Evolutionary conservation across 2,888 invertebrate species (phyloP).

Genomic region (Habrosyne pyritoides): DNA sequence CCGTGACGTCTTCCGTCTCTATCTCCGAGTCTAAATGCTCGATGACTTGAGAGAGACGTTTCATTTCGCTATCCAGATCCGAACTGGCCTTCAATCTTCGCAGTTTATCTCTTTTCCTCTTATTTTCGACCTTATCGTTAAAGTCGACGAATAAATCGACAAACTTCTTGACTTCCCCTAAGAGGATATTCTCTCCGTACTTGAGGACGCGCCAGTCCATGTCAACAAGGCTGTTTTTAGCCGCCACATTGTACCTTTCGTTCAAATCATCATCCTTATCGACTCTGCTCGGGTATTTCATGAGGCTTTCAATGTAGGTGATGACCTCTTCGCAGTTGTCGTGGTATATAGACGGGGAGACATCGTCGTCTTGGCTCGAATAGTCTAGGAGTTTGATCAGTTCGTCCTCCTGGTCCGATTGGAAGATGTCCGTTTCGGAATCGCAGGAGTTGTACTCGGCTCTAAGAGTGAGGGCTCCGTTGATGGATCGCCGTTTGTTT

Average conservation of each 20-base stretch:
- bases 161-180: slow-evolving; percentile 73
- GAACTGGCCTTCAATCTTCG: slow-evolving; percentile 57
- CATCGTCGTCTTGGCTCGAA: slow-evolving; percentile 85
- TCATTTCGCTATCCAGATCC: slow-evolving; percentile 76
- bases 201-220: slow-evolving; percentile 80
- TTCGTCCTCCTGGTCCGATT: slow-evolving; percentile 91
- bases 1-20: slow-evolving; percentile 41
- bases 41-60: slow-evolving; percentile 70
- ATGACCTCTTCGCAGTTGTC: slow-evolving; percentile 75
- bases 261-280: slow-evolving; percentile 62
- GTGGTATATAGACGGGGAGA: slow-evolving; percentile 73
- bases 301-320: slow-evolving; percentile 66
- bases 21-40: slow-evolving; percentile 67
- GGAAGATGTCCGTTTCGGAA: slow-evolving; percentile 90
- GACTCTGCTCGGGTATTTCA: slow-evolving; percentile 48
- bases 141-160: slow-evolving; percentile 63
- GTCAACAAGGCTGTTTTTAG: slow-evolving; percentile 68
- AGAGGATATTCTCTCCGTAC: slow-evolving; percentile 75
- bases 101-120: slow-evolving; percentile 52
- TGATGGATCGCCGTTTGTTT: slow-evolving; percentile 56
- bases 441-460: slow-evolving; percentile 77
- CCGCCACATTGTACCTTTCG: slow-evolving; percentile 66
- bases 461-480: slow-evolving; percentile 34
- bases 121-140: slow-evolving; percentile 54
- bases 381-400: slow-evolving; percentile 88